phyloP scores from a whole-genome alignment of 2,888 invertebrate genomes.

The Lymantria monacha region DNA sequence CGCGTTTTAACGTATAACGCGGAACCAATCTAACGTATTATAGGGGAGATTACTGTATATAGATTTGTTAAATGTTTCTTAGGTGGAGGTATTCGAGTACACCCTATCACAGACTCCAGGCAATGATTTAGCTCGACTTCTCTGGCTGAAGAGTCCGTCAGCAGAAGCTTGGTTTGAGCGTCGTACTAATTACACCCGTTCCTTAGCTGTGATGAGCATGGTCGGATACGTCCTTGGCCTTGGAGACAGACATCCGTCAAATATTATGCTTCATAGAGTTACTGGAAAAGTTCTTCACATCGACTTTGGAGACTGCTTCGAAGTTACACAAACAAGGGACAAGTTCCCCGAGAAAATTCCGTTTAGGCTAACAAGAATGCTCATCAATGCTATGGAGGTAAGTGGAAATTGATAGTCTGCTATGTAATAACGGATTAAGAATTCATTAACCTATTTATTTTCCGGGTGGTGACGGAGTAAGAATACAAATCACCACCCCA shows the following conservation, averaged over 20 bases:
- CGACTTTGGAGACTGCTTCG: slow-evolving; percentile 99
- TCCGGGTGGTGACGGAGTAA: no score
- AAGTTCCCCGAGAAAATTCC: slow-evolving; percentile 99
- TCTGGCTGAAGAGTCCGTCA: slow-evolving; percentile 98
- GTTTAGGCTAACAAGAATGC: slow-evolving; percentile 97
- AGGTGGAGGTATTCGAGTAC: slow-evolving; percentile 97
- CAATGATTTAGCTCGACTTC: slow-evolving; percentile 94
- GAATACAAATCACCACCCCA: no score
- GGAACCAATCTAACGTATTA: no score
- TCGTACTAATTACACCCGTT: slow-evolving; percentile 97
- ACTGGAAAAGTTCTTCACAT: slow-evolving; percentile 99
- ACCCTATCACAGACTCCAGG: slow-evolving; percentile 97
- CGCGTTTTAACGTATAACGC: no score
- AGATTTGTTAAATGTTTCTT: background rate
- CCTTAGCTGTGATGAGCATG: slow-evolving; percentile 99
- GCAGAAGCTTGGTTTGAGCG: slow-evolving; percentile 99
- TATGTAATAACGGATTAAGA: no score
- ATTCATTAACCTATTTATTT: no score
- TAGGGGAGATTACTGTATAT: no score
- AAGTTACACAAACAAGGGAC: slow-evolving; percentile 98
- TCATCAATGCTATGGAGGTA: slow-evolving; percentile 98
- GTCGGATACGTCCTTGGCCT: slow-evolving; percentile 97
- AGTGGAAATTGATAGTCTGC: slow-evolving; percentile 11
- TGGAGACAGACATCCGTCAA: slow-evolving; percentile 99
- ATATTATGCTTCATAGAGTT: slow-evolving; percentile 97